These are phyloP conservation scores for Thamnaconus septentrionalis DNA, from an alignment of 2,113 vertebrate genomes.

Conservation along the genomic window DNA sequence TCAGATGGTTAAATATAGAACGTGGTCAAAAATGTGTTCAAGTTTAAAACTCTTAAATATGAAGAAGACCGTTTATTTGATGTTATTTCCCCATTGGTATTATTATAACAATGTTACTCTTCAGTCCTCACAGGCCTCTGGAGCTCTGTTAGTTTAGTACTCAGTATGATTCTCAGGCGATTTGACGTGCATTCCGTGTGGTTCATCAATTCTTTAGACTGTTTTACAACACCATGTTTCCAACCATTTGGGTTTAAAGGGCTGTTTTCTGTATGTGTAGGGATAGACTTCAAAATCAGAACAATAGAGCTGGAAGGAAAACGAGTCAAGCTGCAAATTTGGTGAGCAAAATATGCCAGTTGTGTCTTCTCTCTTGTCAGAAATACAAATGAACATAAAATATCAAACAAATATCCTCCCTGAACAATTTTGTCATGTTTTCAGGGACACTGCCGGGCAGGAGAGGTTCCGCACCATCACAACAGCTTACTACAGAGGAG, in stretches of 20 bases:
- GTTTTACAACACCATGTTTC: background rate
- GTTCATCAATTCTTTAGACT: too few species aligned
- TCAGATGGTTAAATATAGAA: slow-evolving; percentile 9
- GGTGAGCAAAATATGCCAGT: slow-evolving; percentile 75
- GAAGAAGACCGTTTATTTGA: too few species aligned
- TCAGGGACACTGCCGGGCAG: slow-evolving; percentile 94
- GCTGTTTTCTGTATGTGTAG: slow-evolving; percentile 59
- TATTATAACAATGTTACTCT: too few species aligned
- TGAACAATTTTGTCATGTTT: slow-evolving; percentile 2
- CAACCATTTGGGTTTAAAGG: background rate
- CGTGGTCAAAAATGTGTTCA: background rate
- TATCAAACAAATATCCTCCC: too few species aligned
- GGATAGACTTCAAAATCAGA: slow-evolving; percentile 98
- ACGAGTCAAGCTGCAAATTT: slow-evolving; percentile 98
- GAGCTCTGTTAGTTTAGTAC: too few species aligned
- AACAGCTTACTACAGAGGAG: slow-evolving; percentile 92
- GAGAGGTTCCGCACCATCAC: slow-evolving; percentile 95
- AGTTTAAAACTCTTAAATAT: too few species aligned
- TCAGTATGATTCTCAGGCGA: too few species aligned
- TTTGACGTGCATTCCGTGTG: too few species aligned
- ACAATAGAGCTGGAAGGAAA: slow-evolving; percentile 97
- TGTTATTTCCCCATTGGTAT: too few species aligned
- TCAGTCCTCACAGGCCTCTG: too few species aligned
- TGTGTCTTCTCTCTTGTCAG: background rate
- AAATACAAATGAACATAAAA: too few species aligned